Percentiles rank a stretch among this genome's conserved stretches.
phyloP scores from a whole-genome alignment of 2,888 invertebrate genomes.

The Schizotus pectinicornis region DNA sequence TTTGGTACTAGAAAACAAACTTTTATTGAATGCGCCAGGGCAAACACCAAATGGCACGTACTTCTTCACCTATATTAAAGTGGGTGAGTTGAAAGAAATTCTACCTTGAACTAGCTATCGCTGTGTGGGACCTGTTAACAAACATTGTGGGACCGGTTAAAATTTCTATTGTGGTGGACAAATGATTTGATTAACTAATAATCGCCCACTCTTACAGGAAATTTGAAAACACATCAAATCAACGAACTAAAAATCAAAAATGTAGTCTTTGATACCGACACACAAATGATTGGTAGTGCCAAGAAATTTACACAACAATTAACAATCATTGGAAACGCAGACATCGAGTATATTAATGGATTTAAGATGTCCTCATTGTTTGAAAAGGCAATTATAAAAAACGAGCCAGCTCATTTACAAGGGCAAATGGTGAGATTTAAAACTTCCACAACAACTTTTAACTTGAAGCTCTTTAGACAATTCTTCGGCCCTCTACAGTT shows the following conservation, averaged over 20 bases:
- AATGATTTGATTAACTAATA: too few relatives aligned
- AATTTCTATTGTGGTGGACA: too few relatives aligned
- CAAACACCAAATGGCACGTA: conserved; percentile 46
- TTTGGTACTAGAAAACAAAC: conserved; percentile 43
- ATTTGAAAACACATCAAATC: conserved; percentile 42
- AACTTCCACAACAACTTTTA: not conserved
- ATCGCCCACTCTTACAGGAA: conserved; percentile 45
- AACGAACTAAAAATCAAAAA: conserved; percentile 48
- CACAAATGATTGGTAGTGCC: conserved; percentile 43
- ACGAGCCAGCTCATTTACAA: conserved; percentile 33
- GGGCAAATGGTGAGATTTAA: conserved; percentile 39
- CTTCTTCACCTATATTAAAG: conserved; percentile 44
- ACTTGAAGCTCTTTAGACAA: conserved; percentile 39
- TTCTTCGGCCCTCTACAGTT: conserved; percentile 35
- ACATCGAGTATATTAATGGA: conserved; percentile 41
- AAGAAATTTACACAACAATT: conserved; percentile 48
- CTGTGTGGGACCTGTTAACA: too few relatives aligned
- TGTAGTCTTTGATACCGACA: conserved; percentile 48
- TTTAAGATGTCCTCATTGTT: conserved; percentile 40
- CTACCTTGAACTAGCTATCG: too few relatives aligned
- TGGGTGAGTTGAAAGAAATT: conserved; percentile 42
- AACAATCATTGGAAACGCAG: conserved; percentile 41
- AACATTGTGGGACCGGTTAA: too few relatives aligned
- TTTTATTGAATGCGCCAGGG: conserved; percentile 39
- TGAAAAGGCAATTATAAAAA: conserved; percentile 36